phyloP scores from a whole-genome alignment of 2,888 invertebrate species.

The Pemphredon lugubris region DNA sequence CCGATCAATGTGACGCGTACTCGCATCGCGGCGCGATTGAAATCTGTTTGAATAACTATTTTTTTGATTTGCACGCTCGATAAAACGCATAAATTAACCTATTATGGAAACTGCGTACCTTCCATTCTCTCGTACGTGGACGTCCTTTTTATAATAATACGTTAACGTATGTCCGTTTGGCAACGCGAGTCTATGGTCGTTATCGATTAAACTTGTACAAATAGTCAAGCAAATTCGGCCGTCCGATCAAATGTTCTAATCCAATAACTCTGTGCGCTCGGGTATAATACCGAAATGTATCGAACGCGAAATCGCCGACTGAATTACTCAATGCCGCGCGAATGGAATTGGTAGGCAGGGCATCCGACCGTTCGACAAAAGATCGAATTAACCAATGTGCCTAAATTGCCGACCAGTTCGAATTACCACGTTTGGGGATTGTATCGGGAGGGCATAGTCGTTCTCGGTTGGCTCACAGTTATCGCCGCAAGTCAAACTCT shows the following conservation, averaged over 20 bases:
- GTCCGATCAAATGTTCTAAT: conserved; percentile 45
- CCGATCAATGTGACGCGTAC: too few relatives aligned
- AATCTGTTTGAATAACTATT: too few relatives aligned
- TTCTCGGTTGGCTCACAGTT: conserved; percentile 30
- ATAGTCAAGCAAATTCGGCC: conserved; percentile 56
- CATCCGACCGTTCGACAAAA: conserved; percentile 41
- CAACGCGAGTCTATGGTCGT: conserved; percentile 41
- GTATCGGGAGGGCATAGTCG: conserved; percentile 21
- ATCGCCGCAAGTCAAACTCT: conserved; percentile 37
- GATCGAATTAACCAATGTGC: conserved; percentile 53
- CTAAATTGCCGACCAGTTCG: conserved; percentile 32
- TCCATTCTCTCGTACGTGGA: too few relatives aligned
- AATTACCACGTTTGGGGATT: conserved; percentile 20
- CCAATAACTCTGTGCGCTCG: conserved; percentile 49
- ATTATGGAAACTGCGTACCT: too few relatives aligned
- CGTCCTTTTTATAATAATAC: background rate
- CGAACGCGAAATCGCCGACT: conserved; percentile 42
- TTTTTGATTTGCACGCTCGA: too few relatives aligned
- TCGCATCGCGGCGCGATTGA: too few relatives aligned
- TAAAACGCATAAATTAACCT: too few relatives aligned
- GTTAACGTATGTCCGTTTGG: background rate
- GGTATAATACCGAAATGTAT: conserved; percentile 52
- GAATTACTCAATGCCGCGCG: conserved; percentile 46
- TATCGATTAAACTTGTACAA: conserved; percentile 52
- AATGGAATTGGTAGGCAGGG: conserved; percentile 34